Conservation (phyloP, 2,888 invertebrate species). For the Eristalis tenax region DNA sequence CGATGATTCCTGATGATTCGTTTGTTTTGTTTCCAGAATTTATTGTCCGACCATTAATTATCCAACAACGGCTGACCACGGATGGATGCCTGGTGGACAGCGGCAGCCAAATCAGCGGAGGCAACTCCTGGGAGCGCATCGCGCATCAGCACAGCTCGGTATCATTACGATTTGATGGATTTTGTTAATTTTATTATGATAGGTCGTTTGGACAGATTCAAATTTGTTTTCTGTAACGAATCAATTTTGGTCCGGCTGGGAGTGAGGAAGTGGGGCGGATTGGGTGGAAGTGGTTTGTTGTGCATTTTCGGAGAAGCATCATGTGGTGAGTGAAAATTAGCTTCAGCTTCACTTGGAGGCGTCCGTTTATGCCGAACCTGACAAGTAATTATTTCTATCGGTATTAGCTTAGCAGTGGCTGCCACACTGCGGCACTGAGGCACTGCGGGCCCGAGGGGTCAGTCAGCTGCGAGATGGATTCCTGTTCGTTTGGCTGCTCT, state of each 20-base stretch:
- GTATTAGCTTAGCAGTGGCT: conserved; percentile 69
- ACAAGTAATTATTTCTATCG: conserved; percentile 72
- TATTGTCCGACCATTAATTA: conserved; percentile 71
- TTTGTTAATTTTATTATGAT: conserved; percentile 72
- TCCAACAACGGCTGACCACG: conserved; percentile 61
- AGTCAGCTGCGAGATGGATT: conserved; percentile 44
- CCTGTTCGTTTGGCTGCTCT: neutral
- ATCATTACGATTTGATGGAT: conserved; percentile 72
- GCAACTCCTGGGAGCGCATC: conserved; percentile 45
- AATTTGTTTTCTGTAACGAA: conserved; percentile 72
- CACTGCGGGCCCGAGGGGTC: conserved; percentile 54
- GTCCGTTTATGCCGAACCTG: conserved; percentile 72
- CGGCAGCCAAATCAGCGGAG: conserved; percentile 62
- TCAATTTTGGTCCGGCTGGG: conserved; percentile 58
- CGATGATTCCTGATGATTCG: conserved; percentile 70
- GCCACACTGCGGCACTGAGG: too few relatives aligned
- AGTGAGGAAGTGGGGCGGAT: neutral
- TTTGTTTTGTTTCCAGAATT: conserved; percentile 71
- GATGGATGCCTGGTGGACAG: conserved; percentile 64
- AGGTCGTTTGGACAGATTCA: conserved; percentile 72
- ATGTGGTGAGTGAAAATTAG: conserved; percentile 72
- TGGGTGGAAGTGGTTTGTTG: conserved; percentile 3
- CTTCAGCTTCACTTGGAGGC: conserved; percentile 72
- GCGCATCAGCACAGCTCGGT: conserved; percentile 5
- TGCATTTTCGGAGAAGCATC: conserved; percentile 60